Percentiles rank a stretch among this genome's conserved stretches.
These are phyloP conservation scores for Rutpela maculata DNA, from an alignment of 2,888 invertebrate genomes.

Conservation along the genomic window DNA sequence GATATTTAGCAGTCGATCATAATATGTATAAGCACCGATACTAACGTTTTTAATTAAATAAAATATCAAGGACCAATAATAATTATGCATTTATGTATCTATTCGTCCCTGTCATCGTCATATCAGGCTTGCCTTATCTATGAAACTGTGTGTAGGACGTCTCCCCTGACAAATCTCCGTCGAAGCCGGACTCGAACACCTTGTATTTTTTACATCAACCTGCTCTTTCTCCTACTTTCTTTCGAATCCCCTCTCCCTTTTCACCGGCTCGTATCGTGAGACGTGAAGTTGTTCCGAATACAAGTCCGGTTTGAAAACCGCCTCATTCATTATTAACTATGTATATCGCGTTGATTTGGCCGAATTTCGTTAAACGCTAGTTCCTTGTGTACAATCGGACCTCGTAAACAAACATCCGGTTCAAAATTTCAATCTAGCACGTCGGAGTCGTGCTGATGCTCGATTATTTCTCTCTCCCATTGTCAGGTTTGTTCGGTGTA, in stretches of 20 bases:
- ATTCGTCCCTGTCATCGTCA: neutral
- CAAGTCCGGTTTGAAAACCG: slow-evolving; percentile 57
- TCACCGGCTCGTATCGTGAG: slow-evolving; percentile 35
- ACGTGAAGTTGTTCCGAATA: slow-evolving; percentile 54
- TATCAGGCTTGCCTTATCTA: neutral
- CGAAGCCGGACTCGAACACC: slow-evolving; percentile 15
- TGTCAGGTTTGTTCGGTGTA: slow-evolving; percentile 21
- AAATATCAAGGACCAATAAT: neutral
- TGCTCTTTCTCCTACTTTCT: slow-evolving; percentile 60
- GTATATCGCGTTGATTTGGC: slow-evolving; percentile 43
- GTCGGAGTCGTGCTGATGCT: slow-evolving; percentile 25
- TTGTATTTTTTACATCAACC: slow-evolving; percentile 43
- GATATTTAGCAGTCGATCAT: neutral
- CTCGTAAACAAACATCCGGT: slow-evolving; percentile 54
- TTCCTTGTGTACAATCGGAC: slow-evolving; percentile 46
- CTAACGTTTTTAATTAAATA: neutral
- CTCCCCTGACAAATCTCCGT: neutral
- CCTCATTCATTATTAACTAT: slow-evolving; percentile 34
- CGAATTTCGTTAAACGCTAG: slow-evolving; percentile 50
- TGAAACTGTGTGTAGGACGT: neutral
- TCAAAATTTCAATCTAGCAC: slow-evolving; percentile 51
- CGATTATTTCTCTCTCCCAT: slow-evolving; percentile 36
- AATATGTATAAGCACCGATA: neutral
- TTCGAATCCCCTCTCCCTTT: slow-evolving; percentile 42
- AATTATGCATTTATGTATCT: neutral